These are phyloP conservation scores for Antennarius striatus DNA, from an alignment of 2,113 vertebrate species.

Conservation along the genomic window DNA sequence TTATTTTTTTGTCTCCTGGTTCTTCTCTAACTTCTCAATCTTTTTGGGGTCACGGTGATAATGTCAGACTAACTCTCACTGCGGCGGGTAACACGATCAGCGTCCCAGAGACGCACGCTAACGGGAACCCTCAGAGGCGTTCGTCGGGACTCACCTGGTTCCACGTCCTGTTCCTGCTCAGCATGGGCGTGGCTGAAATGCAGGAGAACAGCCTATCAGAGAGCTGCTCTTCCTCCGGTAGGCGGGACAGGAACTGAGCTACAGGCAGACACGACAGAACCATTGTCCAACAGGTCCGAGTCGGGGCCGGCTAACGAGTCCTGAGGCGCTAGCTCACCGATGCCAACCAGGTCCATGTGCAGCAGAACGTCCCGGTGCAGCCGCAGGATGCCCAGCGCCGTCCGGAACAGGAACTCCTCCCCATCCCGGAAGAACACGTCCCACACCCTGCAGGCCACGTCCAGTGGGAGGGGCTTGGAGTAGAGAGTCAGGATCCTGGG, in stretches of 20 bases:
- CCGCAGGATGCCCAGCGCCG: slow-evolving; percentile 11
- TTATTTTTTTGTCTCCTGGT: too few relatives aligned
- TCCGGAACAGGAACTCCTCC: slow-evolving; percentile 30
- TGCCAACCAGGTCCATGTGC: slow-evolving; percentile 15
- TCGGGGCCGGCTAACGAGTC: too few relatives aligned
- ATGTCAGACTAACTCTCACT: too few relatives aligned
- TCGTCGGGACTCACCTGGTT: slow-evolving; percentile 18
- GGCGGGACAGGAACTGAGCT: slow-evolving; percentile 30
- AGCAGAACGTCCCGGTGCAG: slow-evolving; percentile 15
- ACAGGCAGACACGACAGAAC: background rate
- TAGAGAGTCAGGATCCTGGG: slow-evolving; percentile 25
- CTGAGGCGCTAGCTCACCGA: background rate
- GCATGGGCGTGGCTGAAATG: slow-evolving; percentile 6
- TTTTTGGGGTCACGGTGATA: too few relatives aligned
- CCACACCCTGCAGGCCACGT: slow-evolving; percentile 16
- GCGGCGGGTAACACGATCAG: too few relatives aligned
- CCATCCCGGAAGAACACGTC: background rate
- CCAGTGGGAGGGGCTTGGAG: slow-evolving; percentile 28
- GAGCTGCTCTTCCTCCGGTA: slow-evolving; percentile 13
- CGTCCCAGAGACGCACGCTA: too few relatives aligned
- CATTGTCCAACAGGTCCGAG: background rate
- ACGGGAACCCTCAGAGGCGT: too few relatives aligned
- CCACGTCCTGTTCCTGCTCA: slow-evolving; percentile 24
- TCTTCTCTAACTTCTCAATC: too few relatives aligned
- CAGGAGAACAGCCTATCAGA: slow-evolving; percentile 33